These are phyloP conservation scores for Caenorhabditis latens DNA, from an alignment of 1,140 invertebrate genomes.

Conservation along the genomic window DNA sequence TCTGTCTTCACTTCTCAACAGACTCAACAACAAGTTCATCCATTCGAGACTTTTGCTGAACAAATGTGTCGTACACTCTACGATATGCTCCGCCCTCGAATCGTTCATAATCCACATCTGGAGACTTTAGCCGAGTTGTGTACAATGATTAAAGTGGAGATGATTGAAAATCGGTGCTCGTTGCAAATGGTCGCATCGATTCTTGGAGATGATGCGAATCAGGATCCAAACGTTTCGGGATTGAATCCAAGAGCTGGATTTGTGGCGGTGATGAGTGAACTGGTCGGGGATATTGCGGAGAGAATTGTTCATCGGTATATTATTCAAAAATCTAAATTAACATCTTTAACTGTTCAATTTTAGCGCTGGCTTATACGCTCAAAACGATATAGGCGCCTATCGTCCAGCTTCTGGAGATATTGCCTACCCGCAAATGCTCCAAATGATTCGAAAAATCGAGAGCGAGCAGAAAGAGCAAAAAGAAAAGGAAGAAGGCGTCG, in stretches of 20 bases:
- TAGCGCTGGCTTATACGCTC: slow-evolving; percentile 89
- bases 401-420: slow-evolving; percentile 92
- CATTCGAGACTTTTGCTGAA: slow-evolving; percentile 83
- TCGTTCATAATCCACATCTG: slow-evolving; percentile 96
- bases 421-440: slow-evolving; percentile 94
- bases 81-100: slow-evolving; percentile 91
- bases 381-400: slow-evolving; percentile 87
- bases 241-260: slow-evolving; percentile 80
- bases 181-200: slow-evolving; percentile 51
- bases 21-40: slow-evolving; percentile 26
- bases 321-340: background rate
- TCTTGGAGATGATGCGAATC: slow-evolving; percentile 41
- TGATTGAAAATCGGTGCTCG: slow-evolving; percentile 86
- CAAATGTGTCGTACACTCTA: slow-evolving; percentile 90
- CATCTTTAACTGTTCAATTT: background rate
- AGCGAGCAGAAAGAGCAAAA: slow-evolving; percentile 28
- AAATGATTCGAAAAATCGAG: slow-evolving; percentile 86
- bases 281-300: slow-evolving; percentile 96
- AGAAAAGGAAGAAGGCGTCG: background rate
- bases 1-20: slow-evolving; percentile 10
- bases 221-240: background rate
- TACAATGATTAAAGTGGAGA: slow-evolving; percentile 89
- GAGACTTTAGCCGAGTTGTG: slow-evolving; percentile 97
- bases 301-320: slow-evolving; percentile 88
- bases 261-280: slow-evolving; percentile 86